phyloP scores from a whole-genome alignment of 2,797 vertebrate species.

The Scomberomorus guttatus region DNA sequence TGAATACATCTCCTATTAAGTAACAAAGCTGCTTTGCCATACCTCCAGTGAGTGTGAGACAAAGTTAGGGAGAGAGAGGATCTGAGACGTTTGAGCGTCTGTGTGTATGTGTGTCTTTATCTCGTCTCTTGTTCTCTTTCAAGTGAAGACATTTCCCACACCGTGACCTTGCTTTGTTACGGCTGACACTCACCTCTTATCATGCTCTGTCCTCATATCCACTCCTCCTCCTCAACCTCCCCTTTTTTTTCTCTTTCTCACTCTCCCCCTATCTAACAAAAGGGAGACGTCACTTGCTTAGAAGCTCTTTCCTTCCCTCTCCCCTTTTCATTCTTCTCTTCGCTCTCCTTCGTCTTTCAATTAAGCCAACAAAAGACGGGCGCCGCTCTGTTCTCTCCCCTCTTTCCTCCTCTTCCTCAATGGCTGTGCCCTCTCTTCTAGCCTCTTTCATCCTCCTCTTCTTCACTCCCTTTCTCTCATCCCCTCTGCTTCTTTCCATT shows the following conservation, averaged over 20 bases:
- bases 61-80: constrained; percentile 37
- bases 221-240: constrained; percentile 69
- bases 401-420: constrained; percentile 54
- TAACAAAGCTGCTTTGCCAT: constrained; percentile 41
- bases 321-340: constrained; percentile 66
- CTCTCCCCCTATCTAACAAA: constrained; percentile 74
- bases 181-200: constrained; percentile 81
- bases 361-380: constrained; percentile 78
- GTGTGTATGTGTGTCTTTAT: constrained; percentile 40
- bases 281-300: constrained; percentile 67
- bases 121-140: constrained; percentile 73
- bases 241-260: constrained; percentile 42
- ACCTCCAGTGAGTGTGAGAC: constrained; percentile 31
- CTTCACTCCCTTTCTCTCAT: constrained; percentile 53
- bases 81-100: constrained; percentile 24
- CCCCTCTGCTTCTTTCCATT: constrained; percentile 73
- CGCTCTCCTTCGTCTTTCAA: constrained; percentile 73
- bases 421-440: constrained; percentile 52
- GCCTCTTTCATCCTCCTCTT: constrained; percentile 58
- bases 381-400: constrained; percentile 40
- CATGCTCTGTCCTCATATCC: constrained; percentile 70
- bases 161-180: constrained; percentile 83
- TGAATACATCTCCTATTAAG: constrained; percentile 35
- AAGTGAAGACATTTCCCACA: constrained; percentile 78
- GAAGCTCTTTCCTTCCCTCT: constrained; percentile 64